Base-by-base conservation (phyloP, 2,797 vertebrate species). In the Spheniscus humboldti region DNA sequence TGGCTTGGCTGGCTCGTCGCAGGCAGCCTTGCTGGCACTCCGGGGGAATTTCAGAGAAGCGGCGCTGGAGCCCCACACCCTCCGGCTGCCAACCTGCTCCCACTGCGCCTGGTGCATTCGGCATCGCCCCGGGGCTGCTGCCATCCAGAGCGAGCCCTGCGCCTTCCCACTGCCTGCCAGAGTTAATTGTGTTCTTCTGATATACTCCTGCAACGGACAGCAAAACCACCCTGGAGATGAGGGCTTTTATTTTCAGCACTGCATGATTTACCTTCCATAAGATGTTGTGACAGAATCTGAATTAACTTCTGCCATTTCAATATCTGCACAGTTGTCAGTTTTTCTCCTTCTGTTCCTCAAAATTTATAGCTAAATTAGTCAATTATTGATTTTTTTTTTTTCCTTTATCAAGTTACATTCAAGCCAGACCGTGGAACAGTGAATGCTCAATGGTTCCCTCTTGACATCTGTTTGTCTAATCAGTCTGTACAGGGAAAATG, bases 401-500 rank as follows among this genome's bases (percentile, higher is more conserved):
- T 8, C 57, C 55, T 91, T 79, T 92, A 94, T 91, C 81, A 60
- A 82, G 91, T 92, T 94, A 87, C 48, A 25, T 48, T 73, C 59
- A 79, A 83, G 81, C 81, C 89, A 80, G 86, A 39, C 91, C 1
- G 10, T 33, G 68, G 92, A 82, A 73, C 74, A 79, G 39, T 1
- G 4, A 90, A 82, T 22, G 63, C 59, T 91, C 67, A 18, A n/a
- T 68, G 84, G 68, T 90, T 93, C 88, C 96, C 91, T 56, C 84
- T 71, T 77, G 95, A 45, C 86, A 92, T 91, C 86, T 93, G 83
- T 85, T 96, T 73, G 67, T 82, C 94, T 94, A 19, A 89, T 92
- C 83, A 30, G 48, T 43, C 74, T 55, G 50, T 28, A 30, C 33
- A 73, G 71, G 48, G 88, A 93, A 94, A 89, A 68, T 7, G 77